Evolutionary conservation across 1,140 invertebrate genomes (phyloP).

Genomic region (Planococcus citri): DNA sequence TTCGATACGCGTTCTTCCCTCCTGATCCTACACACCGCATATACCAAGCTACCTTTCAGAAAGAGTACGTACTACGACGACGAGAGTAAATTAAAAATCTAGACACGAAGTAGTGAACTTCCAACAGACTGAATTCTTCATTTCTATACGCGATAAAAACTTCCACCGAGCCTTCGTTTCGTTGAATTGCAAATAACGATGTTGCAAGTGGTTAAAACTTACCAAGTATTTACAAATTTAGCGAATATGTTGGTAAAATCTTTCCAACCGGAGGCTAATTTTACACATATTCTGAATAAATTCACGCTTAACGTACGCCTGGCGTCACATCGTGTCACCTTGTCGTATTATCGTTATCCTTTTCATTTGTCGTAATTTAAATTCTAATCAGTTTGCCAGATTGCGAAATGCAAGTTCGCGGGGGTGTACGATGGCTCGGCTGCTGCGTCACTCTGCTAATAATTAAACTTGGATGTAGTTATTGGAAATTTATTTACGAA

Average conservation of each 20-base stretch:
- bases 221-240: slow-evolving; percentile 8
- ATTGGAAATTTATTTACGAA: too few relatives aligned
- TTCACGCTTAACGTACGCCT: background rate
- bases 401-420: too few relatives aligned
- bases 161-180: background rate
- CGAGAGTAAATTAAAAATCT: background rate
- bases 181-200: background rate
- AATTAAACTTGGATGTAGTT: too few relatives aligned
- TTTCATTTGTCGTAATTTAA: background rate
- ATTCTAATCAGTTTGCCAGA: background rate
- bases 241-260: background rate
- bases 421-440: too few relatives aligned
- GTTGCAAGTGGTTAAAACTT: background rate
- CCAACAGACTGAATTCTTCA: background rate
- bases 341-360: background rate
- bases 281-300: background rate
- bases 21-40: too few relatives aligned
- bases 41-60: too few relatives aligned
- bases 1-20: background rate
- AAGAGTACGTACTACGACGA: too few relatives aligned
- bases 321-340: background rate
- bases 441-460: too few relatives aligned
- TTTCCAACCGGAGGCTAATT: background rate
- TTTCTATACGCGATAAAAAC: background rate
- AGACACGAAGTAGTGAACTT: background rate